Evolutionary conservation across 2,113 vertebrate genomes (phyloP).

Genomic region (Elachura formosa): DNA sequence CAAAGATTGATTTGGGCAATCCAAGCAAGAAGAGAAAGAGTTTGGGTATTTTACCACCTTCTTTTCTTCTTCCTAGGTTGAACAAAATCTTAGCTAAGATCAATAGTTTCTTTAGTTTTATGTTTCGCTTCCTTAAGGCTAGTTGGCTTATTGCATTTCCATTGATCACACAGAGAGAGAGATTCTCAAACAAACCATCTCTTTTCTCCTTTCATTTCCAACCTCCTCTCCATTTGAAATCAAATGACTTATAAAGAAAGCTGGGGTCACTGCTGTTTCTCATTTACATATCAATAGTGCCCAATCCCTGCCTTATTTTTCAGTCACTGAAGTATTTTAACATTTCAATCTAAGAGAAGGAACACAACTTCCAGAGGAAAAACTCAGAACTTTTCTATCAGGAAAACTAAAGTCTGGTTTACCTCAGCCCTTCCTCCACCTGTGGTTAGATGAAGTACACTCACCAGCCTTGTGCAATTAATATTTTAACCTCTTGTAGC

Average conservation of each 20-base stretch:
- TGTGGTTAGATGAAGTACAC: not conserved
- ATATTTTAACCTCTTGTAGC: not conserved
- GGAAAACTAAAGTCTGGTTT: not conserved
- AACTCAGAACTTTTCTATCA: not conserved
- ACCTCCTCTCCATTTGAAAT: constrained; percentile 20
- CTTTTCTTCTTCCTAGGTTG: constrained; percentile 1
- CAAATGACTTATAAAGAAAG: constrained; percentile 46
- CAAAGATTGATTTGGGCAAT: not conserved
- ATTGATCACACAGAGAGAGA: constrained; percentile 44
- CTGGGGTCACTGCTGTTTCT: constrained; percentile 17
- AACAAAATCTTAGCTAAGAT: constrained; percentile 52
- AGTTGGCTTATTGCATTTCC: constrained; percentile 54
- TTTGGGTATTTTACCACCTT: not conserved
- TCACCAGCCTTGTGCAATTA: not conserved
- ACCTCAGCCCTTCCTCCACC: not conserved
- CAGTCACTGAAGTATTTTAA: not conserved
- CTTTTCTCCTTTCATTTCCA: constrained; percentile 31
- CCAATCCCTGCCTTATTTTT: constrained; percentile 2
- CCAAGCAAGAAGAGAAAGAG: not conserved
- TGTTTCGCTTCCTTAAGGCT: constrained; percentile 44
- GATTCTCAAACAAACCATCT: constrained; percentile 41
- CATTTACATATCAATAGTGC: constrained; percentile 38
- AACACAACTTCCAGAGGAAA: not conserved
- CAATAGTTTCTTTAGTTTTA: constrained; percentile 57
- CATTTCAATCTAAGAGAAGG: not conserved